A percentile compares a stretch with the other conserved stretches of the same genome.
Conservation (phyloP, 2,113 vertebrate species). For the Microcebus tavaratra region DNA sequence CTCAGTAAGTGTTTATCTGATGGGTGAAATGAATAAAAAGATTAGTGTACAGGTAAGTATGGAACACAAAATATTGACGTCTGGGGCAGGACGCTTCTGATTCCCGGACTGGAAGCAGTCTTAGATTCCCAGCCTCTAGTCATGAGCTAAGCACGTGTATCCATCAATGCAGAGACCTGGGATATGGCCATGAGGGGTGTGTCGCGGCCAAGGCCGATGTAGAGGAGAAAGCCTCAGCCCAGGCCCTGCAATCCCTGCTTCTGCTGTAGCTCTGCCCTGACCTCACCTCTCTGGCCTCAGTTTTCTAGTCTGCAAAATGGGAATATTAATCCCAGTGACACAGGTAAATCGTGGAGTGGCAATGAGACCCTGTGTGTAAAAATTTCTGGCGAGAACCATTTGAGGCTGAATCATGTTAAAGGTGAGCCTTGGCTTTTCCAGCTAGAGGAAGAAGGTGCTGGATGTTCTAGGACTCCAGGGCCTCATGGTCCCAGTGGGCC, state of each 20-base stretch:
- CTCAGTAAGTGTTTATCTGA: background rate
- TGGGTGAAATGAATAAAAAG: background rate
- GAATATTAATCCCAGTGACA: background rate
- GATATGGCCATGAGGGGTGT: background rate
- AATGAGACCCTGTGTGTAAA: background rate
- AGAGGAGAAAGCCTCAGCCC: background rate
- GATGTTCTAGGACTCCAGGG: background rate
- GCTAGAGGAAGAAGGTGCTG: background rate
- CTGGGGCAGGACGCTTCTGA: background rate
- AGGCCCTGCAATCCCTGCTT: no score
- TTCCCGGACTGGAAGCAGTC: background rate
- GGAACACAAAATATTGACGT: background rate
- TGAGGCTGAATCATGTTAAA: background rate
- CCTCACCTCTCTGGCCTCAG: background rate
- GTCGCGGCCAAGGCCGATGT: background rate
- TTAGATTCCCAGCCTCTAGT: background rate
- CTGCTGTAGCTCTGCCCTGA: background rate
- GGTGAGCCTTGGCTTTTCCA: background rate
- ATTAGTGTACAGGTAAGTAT: background rate
- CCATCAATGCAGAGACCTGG: accelerated
- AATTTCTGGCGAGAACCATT: background rate
- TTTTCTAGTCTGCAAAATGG: background rate
- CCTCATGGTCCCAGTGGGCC: background rate
- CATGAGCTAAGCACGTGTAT: background rate
- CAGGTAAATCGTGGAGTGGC: background rate